Base-by-base conservation (phyloP, 2,797 vertebrate species). In the Holocentrus rufus region DNA sequence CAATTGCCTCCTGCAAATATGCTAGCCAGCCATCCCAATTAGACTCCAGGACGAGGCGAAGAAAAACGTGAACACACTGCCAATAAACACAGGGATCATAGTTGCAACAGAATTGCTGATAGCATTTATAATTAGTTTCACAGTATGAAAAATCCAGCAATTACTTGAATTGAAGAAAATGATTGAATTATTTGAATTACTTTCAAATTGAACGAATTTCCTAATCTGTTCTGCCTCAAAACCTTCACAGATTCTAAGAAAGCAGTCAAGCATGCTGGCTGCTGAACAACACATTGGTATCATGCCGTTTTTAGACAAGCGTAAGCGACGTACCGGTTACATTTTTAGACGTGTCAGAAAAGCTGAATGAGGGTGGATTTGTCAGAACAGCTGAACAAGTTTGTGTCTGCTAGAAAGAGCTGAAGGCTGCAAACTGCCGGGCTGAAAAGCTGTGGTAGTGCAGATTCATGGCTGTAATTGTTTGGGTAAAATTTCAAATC, bases 1-100 rank as follows among this genome's bases (percentile, higher is more conserved):
- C 60, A 44, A 77, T 8, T 44, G 69, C 34, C 7, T 39, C 71
- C 79, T 64, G 76, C 44, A 62, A 64, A 74, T 69, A 72, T 68
- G 67, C 77, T 77, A 78, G 78, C 15, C 34, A 13, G 65, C 9
- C 23, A 15, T 4, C 18, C 39, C 59, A 80, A 68, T 82, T 60
- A 79, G 66, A 72, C 39, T 58, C 50, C 0, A 4, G 53, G 25
- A 52, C 8, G 62, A 61, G 36, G 55, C 18, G 17, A 61, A 1
- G 10, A 49, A 61, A 56, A 76, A 52, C 13, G 4, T 39, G 65
- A 65, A 55, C 1, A 34, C 14, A 18, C 61, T 70, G 58, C 58
- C 17, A 47, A 76, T 18, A 46, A 73, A 63, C 53, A 55, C 23
- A 62, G 25, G 69, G 11, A 62, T 50, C 34, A 27, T 49, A 70